A percentile compares a stretch with the other conserved stretches of the same genome.
These are phyloP conservation scores for Rhinogobius similis DNA, from an alignment of 2,113 vertebrate genomes.

Conservation along the genomic window DNA sequence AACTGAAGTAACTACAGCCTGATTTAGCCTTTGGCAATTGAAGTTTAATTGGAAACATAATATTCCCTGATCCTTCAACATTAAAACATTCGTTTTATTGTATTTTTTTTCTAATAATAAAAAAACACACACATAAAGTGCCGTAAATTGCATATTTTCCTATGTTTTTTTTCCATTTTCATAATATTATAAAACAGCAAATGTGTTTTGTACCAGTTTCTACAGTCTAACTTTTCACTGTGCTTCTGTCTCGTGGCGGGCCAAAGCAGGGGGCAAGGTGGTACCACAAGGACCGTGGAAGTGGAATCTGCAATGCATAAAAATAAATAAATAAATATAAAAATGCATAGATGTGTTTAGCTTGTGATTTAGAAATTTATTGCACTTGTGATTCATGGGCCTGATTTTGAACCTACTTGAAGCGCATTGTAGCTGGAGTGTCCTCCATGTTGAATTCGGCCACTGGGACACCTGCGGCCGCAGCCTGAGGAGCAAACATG, in stretches of 20 bases:
- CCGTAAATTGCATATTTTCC: neutral
- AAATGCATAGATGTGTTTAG: constrained; percentile 7
- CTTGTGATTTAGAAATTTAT: neutral
- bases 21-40: neutral
- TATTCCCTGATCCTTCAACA: neutral
- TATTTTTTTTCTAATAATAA: neutral
- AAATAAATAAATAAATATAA: too few species aligned
- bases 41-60: constrained; percentile 1
- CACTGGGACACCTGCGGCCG: constrained; percentile 87
- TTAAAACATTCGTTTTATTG: neutral
- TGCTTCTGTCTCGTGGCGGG: constrained; percentile 78
- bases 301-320: constrained; percentile 97
- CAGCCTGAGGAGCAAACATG: constrained; percentile 95
- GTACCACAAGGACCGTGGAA: constrained; percentile 91
- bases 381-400: neutral
- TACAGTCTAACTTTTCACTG: constrained; percentile 38
- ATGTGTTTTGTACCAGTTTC: neutral
- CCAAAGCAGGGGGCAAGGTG: constrained; percentile 87
- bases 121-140: neutral
- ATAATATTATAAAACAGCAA: too few species aligned
- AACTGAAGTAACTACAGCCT: neutral
- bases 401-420: constrained; percentile 77
- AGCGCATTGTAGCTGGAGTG: constrained; percentile 87
- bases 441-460: constrained; percentile 93
- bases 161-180: neutral